A percentile compares a stretch with the other conserved stretches of the same genome.
Conservation (phyloP, 2,113 vertebrate genomes). For the Nanorana parkeri region DNA sequence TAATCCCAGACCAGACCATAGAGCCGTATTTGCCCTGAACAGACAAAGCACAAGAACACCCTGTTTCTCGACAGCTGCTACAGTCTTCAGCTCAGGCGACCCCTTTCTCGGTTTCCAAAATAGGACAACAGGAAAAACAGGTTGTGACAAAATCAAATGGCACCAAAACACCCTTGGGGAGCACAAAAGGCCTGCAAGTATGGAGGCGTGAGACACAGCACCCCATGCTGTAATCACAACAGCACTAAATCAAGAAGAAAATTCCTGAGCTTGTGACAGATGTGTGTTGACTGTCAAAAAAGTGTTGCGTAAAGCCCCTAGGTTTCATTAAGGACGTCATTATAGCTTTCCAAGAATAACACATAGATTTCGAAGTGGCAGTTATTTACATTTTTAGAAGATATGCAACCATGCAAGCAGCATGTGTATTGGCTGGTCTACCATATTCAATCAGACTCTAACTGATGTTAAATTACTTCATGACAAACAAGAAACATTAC, state of each 20-base stretch:
- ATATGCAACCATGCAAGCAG: neutral
- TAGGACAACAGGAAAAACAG: constrained; percentile 59
- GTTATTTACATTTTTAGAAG: constrained; percentile 12
- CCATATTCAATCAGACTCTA: too few relatives aligned
- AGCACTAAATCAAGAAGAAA: constrained; percentile 53
- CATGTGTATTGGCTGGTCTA: too few relatives aligned
- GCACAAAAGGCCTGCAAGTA: constrained; percentile 58
- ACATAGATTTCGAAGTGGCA: constrained; percentile 18
- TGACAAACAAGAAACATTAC: too few relatives aligned
- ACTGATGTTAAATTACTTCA: too few relatives aligned
- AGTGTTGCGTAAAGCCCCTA: constrained; percentile 1
- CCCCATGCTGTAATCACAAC: constrained; percentile 53
- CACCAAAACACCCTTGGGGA: constrained; percentile 43
- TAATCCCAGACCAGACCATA: too few relatives aligned
- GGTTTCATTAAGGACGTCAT: constrained; percentile 34
- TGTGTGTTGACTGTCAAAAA: constrained; percentile 28
- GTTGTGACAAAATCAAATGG: constrained; percentile 53
- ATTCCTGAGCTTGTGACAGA: constrained; percentile 54
- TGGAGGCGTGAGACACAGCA: constrained; percentile 30
- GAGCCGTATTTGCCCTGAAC: too few relatives aligned
- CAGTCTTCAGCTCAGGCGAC: neutral
- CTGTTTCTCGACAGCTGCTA: constrained; percentile 14
- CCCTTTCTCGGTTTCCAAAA: constrained; percentile 32
- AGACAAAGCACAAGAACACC: neutral
- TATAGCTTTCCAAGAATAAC: constrained; percentile 14